A percentile compares a stretch with the other conserved stretches of the same genome.
Conservation (phyloP, 2,888 invertebrate genomes). For the Adelognathus sp. region DNA sequence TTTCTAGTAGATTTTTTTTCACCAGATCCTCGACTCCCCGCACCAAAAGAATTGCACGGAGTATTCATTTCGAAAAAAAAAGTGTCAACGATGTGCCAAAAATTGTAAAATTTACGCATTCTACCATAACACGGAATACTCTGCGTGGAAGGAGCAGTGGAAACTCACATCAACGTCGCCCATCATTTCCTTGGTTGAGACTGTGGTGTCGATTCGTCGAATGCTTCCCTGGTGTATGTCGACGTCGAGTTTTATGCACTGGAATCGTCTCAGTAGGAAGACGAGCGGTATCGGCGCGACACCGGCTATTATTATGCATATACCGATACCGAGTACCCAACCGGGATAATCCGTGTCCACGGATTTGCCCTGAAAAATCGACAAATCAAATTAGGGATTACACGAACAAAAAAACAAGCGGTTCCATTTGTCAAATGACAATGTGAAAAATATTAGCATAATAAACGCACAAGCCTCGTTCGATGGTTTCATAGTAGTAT, state of each 20-base stretch:
- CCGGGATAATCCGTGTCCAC: constrained; percentile 88
- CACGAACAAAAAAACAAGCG: too few species aligned
- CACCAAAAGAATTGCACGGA: neutral
- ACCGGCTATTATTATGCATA: constrained; percentile 89
- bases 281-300: constrained; percentile 93
- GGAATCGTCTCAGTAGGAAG: constrained; percentile 92
- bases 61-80: neutral
- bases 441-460: too few species aligned
- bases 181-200: constrained; percentile 97
- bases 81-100: neutral
- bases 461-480: too few species aligned
- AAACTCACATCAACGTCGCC: constrained; percentile 94
- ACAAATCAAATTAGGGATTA: too few species aligned
- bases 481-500: too few species aligned
- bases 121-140: neutral
- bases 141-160: neutral
- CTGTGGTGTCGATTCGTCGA: constrained; percentile 94
- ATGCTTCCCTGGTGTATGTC: constrained; percentile 96
- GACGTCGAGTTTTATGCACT: constrained; percentile 92
- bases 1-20: too few species aligned
- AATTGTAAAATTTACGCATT: neutral
- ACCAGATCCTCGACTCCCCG: too few species aligned
- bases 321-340: constrained; percentile 91
- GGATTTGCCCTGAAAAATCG: constrained; percentile 85
- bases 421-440: too few species aligned